A percentile compares a stretch with the other conserved stretches of the same genome.
Conservation (phyloP, 2,797 vertebrate species). For the Cephalopachus bancanus region DNA sequence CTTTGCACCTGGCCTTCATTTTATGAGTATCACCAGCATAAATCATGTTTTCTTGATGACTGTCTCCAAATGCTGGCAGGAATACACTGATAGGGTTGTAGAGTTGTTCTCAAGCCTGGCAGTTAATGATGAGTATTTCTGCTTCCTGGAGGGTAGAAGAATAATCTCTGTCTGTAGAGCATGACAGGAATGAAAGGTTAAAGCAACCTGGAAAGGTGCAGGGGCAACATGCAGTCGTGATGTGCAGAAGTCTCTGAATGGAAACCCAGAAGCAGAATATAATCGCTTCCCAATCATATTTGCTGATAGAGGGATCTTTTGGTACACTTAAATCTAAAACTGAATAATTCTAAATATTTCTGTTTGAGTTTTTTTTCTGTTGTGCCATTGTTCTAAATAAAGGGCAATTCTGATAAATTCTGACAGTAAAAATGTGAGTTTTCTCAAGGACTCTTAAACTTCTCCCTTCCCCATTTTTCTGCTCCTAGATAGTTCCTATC, state of each 20-base stretch:
- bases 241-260: neutral
- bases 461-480: neutral
- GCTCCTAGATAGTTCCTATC: neutral
- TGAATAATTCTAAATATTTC: neutral
- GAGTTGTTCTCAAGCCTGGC: neutral
- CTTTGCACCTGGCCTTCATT: constrained; percentile 23
- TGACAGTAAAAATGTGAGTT: neutral
- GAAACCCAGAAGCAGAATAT: neutral
- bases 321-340: constrained; percentile 6
- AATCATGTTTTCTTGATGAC: constrained; percentile 59
- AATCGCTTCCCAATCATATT: neutral
- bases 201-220: neutral
- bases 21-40: constrained; percentile 20
- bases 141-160: constrained; percentile 59
- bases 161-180: neutral
- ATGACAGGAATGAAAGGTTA: neutral
- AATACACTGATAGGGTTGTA: neutral
- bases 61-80: neutral
- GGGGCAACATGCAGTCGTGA: neutral
- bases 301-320: constrained; percentile 2
- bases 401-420: constrained; percentile 21
- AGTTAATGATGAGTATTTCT: constrained; percentile 32
- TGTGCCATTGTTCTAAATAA: constrained; percentile 34
- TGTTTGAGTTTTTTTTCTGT: constrained; percentile 15
- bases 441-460: constrained; percentile 16